A percentile compares a stretch with the other conserved stretches of the same genome.
Evolutionary conservation across 2,797 vertebrate genomes (phyloP).

Genomic region (Channallabes apus): DNA sequence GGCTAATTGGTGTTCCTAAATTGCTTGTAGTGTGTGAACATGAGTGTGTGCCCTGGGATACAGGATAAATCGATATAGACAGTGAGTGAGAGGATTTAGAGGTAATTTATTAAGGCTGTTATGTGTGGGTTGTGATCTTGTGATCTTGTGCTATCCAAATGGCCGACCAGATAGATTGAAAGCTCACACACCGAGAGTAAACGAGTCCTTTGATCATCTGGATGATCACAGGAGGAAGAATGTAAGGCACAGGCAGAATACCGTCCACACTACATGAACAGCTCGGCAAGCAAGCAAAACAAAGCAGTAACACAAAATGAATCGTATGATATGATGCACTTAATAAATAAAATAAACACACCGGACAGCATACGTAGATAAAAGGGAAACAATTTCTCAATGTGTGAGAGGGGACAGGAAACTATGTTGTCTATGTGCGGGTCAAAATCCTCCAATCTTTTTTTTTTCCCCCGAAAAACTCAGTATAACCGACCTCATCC

Average conservation of each 20-base stretch:
- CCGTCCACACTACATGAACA: not conserved
- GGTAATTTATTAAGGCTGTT: not conserved
- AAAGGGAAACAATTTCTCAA: not conserved
- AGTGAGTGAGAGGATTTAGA: not conserved
- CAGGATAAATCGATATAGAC: too few species aligned
- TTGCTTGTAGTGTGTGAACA: too few species aligned
- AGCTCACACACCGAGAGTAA: not conserved
- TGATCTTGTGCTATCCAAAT: not conserved
- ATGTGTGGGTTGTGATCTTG: not conserved
- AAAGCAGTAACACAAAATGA: not conserved
- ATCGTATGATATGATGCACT: constrained; percentile 8
- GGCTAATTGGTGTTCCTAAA: too few species aligned
- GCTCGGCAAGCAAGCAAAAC: not conserved
- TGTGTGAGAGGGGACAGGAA: not conserved
- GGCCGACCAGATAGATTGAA: not conserved
- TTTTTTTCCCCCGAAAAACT: not conserved
- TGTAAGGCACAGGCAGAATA: not conserved
- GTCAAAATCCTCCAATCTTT: not conserved
- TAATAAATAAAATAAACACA: not conserved
- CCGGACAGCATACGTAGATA: not conserved
- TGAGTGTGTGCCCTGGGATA: too few species aligned
- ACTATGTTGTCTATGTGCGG: not conserved
- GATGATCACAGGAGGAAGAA: constrained; percentile 8
- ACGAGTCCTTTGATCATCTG: constrained; percentile 1
- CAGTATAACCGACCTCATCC: constrained; percentile 11